Base-by-base conservation (phyloP, 1,140 invertebrate genomes). In the Cydia fagiglandana region DNA sequence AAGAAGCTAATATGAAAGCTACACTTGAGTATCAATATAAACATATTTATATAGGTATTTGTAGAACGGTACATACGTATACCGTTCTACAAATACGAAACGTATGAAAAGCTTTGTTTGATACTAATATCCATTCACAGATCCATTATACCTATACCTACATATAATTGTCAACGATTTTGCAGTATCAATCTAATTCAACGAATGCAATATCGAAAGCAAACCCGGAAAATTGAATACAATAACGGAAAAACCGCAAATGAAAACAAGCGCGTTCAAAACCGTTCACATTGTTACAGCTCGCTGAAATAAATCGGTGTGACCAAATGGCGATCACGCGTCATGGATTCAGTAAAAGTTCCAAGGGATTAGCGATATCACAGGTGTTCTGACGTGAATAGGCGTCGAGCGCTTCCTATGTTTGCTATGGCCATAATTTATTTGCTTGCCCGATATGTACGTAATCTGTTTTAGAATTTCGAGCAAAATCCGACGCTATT, bases 391-490 rank as follows among this genome's bases (percentile, higher is more conserved):
- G n/a, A 38, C n/a, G 66, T 7, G 34, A 70, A 38, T 38, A n/a
- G 45, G 6, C 34, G 17, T 17, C n/a, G 7, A 70, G n/a, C 30
- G 30, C 24, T 13, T 15, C 24, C 64, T 6, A 38, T 66, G 28
- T 64, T 68, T 38, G 64, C 28, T 15, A 34, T 68, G 34, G 34
- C 15, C 4, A 38, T 38, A 41, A 70, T 38, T 10, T 70, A 70
- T 70, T 70, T 38, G 66, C 34, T 41, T 20, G 15, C n/a, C 66
- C n/a, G 6, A 41, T 70, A 41, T 70, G 66, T 38, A 61, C 10
- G 17, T 70, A 34, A 38, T 34, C 64, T 13, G 66, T 70, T 70
- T 70, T 38, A 70, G 38, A 70, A 70, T 70, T 70, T 13, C 34
- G 66, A 70, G 30, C 34, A 9, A n/a, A 70, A 70, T 41, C 34